Base-by-base conservation (phyloP, 2,888 invertebrate species). In the Eurytoma adleriae region DNA sequence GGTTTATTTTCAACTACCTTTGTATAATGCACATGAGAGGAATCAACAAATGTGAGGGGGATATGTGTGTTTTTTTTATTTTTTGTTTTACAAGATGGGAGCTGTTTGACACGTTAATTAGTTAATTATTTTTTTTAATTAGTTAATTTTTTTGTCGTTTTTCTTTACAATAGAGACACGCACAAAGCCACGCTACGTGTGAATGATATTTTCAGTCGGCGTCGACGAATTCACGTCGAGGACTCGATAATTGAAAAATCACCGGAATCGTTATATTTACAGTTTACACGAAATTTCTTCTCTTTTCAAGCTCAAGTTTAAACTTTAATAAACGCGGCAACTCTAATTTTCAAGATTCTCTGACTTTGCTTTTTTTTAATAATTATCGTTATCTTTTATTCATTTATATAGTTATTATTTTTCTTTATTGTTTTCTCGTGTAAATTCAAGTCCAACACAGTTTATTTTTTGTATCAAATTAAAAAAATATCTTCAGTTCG, bases 401-500 rank as follows among this genome's bases (percentile, higher is more conserved):
- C 54, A 20, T n/a, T 59, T 59, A 59, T 72, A 30, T 61, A 62
- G 48, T 69, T 69, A 61, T 52, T 68, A 68, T 50, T 77, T 54
- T 30, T 20, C 12, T 77, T 24, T 66, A 48, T 74, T 70, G 20
- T 64, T 69, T 57, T 69, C 24, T 72, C 66, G 72, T 18, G 14
- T 67, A 57, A 76, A 68, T 76, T 77, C 27, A 77, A 73, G 64
- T 62, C 72, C 40, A 71, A 72, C 67, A 66, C 48, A 56, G 70
- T 66, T 72, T 50, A 3, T 64, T 40, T 62, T 16, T 59, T 64
- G 76, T 82, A 82, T 64, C 20, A 79, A 82, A 82, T 82, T 82
- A 79, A 82, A 82, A 82, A 82, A 79, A 82, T 82, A 79, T 73
- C 52, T 79, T 75, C 72, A 76, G 54, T 72, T 78, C 56, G 56